Conservation (phyloP, 2,888 invertebrate genomes). For the Orgyia antiqua region DNA sequence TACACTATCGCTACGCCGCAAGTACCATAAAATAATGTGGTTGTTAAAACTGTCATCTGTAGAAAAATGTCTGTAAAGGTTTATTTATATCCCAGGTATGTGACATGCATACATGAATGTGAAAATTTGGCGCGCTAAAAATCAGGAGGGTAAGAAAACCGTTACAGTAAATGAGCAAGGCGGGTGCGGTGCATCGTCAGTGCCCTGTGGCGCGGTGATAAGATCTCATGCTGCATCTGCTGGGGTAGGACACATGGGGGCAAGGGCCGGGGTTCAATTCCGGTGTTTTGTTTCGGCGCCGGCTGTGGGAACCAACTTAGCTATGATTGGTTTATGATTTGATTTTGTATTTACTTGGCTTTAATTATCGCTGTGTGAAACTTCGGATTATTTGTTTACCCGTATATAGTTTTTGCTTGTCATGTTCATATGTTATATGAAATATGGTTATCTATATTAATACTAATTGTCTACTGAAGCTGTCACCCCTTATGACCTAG, state of each 20-base stretch:
- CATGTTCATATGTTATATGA: background rate
- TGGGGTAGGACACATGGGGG: slow-evolving; percentile 35
- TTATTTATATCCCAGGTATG: too few relatives aligned
- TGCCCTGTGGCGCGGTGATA: slow-evolving; percentile 64
- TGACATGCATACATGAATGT: slow-evolving; percentile 12
- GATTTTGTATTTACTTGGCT: slow-evolving; percentile 39
- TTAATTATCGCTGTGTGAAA: slow-evolving; percentile 22
- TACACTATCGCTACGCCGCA: too few relatives aligned
- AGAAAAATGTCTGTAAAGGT: too few relatives aligned
- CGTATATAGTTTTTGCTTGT: slow-evolving; percentile 7
- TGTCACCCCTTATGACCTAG: too few relatives aligned
- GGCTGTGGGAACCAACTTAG: slow-evolving; percentile 56
- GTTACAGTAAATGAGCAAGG: slow-evolving; percentile 63
- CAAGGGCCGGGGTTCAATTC: slow-evolving; percentile 62
- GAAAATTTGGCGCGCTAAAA: slow-evolving; percentile 23
- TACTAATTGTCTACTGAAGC: too few relatives aligned
- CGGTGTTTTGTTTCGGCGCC: slow-evolving; percentile 57
- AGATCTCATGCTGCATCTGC: slow-evolving; percentile 72
- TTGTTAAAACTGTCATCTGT: too few relatives aligned
- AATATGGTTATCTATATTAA: too few relatives aligned
- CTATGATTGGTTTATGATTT: slow-evolving; percentile 66
- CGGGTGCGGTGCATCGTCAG: slow-evolving; percentile 50
- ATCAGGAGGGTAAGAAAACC: slow-evolving; percentile 49
- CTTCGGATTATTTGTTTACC: slow-evolving; percentile 13
- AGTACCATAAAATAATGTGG: too few relatives aligned